phyloP scores from a whole-genome alignment of 2,888 invertebrate genomes.

The Anthrax anthrax region DNA sequence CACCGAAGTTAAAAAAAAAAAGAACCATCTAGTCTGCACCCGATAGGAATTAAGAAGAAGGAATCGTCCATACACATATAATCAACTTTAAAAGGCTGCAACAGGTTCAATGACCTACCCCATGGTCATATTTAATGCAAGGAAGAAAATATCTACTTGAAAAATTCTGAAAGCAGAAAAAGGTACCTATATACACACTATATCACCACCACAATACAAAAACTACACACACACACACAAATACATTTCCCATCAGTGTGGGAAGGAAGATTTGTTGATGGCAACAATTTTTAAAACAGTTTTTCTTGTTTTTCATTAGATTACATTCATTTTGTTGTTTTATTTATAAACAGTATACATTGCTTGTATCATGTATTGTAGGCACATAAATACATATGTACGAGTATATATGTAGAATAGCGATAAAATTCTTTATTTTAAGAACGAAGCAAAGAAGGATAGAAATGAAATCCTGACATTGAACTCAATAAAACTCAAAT shows the following conservation, averaged over 20 bases:
- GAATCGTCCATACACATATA: no score
- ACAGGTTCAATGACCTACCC: conserved; percentile 5
- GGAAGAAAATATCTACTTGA: no score
- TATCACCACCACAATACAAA: no score
- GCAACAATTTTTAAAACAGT: not conserved
- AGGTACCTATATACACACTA: no score
- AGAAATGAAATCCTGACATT: conserved; percentile 10
- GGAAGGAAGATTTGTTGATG: not conserved
- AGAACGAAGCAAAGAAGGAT: not conserved
- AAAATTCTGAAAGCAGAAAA: no score
- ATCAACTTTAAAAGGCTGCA: conserved; percentile 5
- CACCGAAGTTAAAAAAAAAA: no score
- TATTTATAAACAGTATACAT: not conserved
- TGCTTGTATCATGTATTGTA: not conserved
- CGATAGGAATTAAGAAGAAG: conserved; percentile 4
- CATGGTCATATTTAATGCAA: not conserved
- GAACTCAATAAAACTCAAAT: conserved; percentile 2
- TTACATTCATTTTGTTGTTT: no score
- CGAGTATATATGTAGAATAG: no score
- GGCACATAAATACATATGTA: no score
- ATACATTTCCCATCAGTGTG: not conserved
- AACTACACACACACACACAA: no score
- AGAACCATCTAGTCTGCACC: not conserved
- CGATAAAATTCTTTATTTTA: no score
- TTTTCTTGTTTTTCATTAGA: no score